Conservation (phyloP, 2,797 vertebrate species). For the Chiloscyllium punctatum region DNA sequence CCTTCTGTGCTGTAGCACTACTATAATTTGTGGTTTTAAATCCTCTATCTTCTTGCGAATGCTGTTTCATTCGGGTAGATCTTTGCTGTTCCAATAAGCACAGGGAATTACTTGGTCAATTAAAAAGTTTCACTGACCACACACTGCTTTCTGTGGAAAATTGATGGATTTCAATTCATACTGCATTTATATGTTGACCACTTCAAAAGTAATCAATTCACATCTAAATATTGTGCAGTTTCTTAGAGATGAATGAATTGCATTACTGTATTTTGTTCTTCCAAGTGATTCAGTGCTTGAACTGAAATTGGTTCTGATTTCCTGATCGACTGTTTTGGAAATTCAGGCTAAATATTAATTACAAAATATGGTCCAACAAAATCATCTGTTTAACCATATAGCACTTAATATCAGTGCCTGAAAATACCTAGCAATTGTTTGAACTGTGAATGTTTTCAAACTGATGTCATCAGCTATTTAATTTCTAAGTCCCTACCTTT, state of each 20-base stretch:
- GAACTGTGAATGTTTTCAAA: neutral
- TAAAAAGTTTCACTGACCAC: neutral
- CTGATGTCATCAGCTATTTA: neutral
- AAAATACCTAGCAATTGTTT: neutral
- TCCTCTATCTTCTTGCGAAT: no score
- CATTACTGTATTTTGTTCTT: neutral
- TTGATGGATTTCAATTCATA: neutral
- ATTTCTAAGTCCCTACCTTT: neutral
- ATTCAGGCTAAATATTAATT: neutral
- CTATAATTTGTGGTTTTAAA: no score
- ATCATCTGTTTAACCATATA: neutral
- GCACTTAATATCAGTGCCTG: neutral
- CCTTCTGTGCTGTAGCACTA: no score
- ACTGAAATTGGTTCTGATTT: neutral
- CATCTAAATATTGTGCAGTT: no score
- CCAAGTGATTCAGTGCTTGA: neutral
- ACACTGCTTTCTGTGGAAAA: neutral
- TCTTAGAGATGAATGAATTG: no score
- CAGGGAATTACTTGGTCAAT: neutral
- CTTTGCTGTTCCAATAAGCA: no score
- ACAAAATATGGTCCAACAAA: neutral
- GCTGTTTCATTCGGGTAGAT: no score
- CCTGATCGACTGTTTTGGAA: neutral
- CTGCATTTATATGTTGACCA: neutral
- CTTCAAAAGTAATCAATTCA: neutral